phyloP scores from a whole-genome alignment of 1,140 invertebrate species.

The Procambarus clarkii region DNA sequence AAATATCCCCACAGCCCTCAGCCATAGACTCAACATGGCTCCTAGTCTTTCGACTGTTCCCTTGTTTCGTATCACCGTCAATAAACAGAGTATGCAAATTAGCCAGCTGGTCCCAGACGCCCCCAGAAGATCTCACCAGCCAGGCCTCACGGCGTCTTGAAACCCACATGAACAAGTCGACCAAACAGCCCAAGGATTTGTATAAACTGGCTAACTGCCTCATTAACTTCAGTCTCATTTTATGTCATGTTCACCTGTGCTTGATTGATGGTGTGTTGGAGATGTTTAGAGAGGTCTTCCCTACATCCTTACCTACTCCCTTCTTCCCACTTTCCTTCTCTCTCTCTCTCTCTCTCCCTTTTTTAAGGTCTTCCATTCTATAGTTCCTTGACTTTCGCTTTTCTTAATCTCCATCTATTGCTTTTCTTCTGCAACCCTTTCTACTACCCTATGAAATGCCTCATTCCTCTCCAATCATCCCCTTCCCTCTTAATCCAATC shows the following conservation, averaged over 20 bases:
- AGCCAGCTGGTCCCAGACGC: not conserved
- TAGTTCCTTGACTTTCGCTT: no score
- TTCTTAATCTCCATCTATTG: no score
- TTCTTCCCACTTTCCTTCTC: not conserved
- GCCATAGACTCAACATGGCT: not conserved
- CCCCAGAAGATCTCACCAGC: not conserved
- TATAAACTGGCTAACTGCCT: constrained; percentile 13
- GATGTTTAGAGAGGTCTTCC: not conserved
- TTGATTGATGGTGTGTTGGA: not conserved
- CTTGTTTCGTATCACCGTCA: not conserved
- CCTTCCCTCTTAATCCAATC: no score
- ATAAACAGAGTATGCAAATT: not conserved
- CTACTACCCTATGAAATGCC: no score
- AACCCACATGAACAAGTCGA: not conserved
- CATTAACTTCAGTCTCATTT: constrained; percentile 3
- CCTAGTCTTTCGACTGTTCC: not conserved
- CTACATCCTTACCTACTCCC: no score
- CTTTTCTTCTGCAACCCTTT: no score
- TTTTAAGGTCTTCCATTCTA: no score
- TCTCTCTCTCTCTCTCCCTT: no score
- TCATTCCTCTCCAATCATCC: no score
- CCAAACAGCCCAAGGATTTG: not conserved
- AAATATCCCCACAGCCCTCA: not conserved
- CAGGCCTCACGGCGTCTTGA: not conserved
- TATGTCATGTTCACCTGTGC: not conserved